phyloP scores from a whole-genome alignment of 2,113 vertebrate genomes.

The Pontoporia blainvillei region DNA sequence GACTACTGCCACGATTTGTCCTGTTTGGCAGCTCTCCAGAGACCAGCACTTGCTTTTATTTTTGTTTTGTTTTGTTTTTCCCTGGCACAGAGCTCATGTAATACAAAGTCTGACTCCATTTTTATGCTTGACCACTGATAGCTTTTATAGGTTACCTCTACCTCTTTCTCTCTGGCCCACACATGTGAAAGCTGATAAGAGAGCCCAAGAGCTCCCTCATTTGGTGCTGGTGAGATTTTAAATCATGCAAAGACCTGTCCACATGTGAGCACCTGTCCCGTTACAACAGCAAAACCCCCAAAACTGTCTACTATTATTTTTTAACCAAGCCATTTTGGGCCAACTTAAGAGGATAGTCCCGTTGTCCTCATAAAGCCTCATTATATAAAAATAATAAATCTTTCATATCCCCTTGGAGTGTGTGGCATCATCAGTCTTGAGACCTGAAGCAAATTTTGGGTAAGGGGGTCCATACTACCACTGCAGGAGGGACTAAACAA shows the following conservation, averaged over 20 bases:
- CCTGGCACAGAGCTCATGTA: not conserved
- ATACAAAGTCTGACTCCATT: not conserved
- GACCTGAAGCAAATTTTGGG: not conserved
- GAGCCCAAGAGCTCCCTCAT: no score
- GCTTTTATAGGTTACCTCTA: no score
- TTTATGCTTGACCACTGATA: no score
- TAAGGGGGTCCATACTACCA: no score
- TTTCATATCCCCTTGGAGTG: not conserved
- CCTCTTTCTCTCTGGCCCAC: no score
- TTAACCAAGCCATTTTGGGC: no score
- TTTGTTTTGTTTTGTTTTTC: not conserved
- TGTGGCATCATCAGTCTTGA: no score
- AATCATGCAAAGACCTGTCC: not conserved
- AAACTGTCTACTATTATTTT: not conserved
- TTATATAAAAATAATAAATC: not conserved
- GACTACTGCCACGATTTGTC: not conserved
- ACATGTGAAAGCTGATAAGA: no score
- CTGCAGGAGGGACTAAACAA: not conserved
- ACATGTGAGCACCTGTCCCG: fast-evolving
- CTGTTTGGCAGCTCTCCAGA: not conserved
- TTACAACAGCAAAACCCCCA: not conserved
- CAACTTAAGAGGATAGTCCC: not conserved
- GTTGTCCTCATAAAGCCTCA: not conserved
- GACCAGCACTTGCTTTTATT: not conserved
- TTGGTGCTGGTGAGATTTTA: not conserved